phyloP scores from a whole-genome alignment of 2,888 invertebrate genomes.

The Diplolepis rosae region DNA sequence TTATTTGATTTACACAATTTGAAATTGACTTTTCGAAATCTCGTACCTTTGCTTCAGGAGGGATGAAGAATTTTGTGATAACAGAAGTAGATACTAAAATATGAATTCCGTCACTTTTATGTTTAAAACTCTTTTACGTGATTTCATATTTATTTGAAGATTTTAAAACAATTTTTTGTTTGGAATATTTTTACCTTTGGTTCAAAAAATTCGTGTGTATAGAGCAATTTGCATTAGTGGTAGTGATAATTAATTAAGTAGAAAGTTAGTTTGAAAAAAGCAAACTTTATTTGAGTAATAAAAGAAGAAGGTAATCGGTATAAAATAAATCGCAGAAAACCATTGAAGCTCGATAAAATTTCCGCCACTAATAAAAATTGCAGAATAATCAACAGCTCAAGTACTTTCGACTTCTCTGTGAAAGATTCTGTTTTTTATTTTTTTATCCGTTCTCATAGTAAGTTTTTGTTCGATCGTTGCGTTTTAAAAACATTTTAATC shows the following conservation, averaged over 20 bases:
- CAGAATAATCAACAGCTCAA: neutral
- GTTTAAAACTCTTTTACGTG: too few species aligned
- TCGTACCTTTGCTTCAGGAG: neutral
- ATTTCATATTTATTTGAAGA: too few species aligned
- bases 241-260: too few species aligned
- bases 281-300: neutral
- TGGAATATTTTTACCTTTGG: too few species aligned
- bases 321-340: neutral
- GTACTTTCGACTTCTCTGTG: neutral
- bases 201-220: too few species aligned
- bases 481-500: too few species aligned
- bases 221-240: too few species aligned
- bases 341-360: constrained; percentile 11
- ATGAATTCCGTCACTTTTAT: neutral
- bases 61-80: neutral
- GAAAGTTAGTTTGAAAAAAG: too few species aligned
- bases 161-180: too few species aligned
- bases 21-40: constrained; percentile 7
- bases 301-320: neutral
- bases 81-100: neutral
- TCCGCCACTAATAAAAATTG: neutral
- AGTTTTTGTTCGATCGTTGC: neutral
- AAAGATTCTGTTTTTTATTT: neutral
- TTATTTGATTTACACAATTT: constrained; percentile 19
- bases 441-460: constrained; percentile 6